Evolutionary conservation across 2,888 invertebrate species (phyloP).

Genomic region (Minunthozetes semirufus): DNA sequence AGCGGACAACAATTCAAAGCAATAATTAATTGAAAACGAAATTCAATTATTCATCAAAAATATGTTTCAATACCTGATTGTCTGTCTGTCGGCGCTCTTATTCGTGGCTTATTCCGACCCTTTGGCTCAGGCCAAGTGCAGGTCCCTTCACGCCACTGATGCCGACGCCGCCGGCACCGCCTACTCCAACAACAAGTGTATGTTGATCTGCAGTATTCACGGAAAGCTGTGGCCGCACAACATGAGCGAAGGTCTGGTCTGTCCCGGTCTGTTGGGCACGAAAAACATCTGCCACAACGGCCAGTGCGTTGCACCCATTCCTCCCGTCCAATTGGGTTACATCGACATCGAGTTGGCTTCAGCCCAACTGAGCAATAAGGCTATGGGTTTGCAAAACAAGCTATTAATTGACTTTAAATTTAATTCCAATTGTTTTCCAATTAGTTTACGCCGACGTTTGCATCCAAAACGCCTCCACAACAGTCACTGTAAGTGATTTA

Average conservation of each 20-base stretch:
- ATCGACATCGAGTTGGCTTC: conserved; percentile 31
- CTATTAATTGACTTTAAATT: no score
- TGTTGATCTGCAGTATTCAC: conserved; percentile 20
- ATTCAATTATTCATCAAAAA: no score
- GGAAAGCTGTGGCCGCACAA: conserved; percentile 13
- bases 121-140: conserved; percentile 15
- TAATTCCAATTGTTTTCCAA: no score
- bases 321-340: neutral
- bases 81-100: neutral
- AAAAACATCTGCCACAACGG: conserved; percentile 9
- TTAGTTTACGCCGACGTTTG: conserved; percentile 30
- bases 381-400: neutral
- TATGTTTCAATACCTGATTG: no score
- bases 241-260: conserved; percentile 8
- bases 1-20: no score
- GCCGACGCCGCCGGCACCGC: conserved; percentile 19
- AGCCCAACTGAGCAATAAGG: neutral
- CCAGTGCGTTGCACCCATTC: neutral
- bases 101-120: neutral
- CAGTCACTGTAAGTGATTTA: conserved; percentile 25
- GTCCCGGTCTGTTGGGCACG: neutral
- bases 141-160: neutral
- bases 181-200: conserved; percentile 19
- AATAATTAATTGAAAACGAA: no score
- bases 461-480: conserved; percentile 8